A percentile compares a stretch with the other conserved stretches of the same genome.
These are phyloP conservation scores for Limnephilus auricula DNA, from an alignment of 2,888 invertebrate species.

Conservation along the genomic window DNA sequence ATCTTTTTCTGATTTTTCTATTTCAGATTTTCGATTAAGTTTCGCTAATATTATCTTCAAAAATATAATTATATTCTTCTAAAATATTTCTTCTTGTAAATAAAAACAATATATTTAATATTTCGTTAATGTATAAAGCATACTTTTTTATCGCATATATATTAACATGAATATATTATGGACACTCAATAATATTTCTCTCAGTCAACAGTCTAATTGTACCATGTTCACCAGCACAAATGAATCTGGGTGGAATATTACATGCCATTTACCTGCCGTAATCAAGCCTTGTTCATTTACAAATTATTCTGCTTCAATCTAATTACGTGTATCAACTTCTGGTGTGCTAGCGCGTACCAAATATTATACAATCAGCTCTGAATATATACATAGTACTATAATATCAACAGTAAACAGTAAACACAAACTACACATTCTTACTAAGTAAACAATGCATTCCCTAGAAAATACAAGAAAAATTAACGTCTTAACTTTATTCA, in stretches of 20 bases:
- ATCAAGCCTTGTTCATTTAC: not conserved
- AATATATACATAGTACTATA: not conserved
- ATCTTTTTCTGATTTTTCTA: no score
- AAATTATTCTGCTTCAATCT: not conserved
- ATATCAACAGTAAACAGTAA: no score
- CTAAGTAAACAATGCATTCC: no score
- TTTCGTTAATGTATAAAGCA: not conserved
- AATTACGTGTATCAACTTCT: not conserved
- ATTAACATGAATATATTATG: not conserved
- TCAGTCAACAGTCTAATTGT: not conserved
- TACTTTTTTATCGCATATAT: not conserved
- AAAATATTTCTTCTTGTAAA: no score
- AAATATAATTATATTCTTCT: no score
- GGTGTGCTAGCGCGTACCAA: not conserved
- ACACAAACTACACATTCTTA: no score
- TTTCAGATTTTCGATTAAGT: no score
- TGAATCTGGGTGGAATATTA: not conserved
- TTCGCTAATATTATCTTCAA: no score
- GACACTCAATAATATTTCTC: not conserved
- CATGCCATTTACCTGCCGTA: not conserved
- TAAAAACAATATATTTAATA: no score
- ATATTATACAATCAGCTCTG: not conserved
- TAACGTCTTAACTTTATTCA: no score
- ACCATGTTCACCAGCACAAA: not conserved
- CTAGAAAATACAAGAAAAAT: no score